Conservation (phyloP, 2,888 invertebrate genomes). For the Augiades crinisus region DNA sequence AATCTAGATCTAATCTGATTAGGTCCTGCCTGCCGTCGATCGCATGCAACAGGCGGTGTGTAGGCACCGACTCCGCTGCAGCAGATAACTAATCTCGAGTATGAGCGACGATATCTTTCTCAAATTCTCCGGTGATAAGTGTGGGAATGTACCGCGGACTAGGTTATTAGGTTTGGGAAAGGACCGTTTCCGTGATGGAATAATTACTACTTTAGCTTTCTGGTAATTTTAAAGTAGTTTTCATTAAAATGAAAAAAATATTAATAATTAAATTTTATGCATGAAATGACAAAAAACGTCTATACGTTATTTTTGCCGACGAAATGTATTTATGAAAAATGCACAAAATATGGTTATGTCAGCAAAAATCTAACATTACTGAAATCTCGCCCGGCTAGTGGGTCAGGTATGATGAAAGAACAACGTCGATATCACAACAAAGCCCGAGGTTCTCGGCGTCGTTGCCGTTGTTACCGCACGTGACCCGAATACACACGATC, state of each 20-base stretch:
- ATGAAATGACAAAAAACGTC: too few relatives aligned
- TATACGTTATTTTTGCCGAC: too few relatives aligned
- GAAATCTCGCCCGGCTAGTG: conserved; percentile 60
- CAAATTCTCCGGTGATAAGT: conserved; percentile 4
- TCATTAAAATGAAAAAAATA: too few relatives aligned
- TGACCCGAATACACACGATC: conserved; percentile 66
- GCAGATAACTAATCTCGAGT: conserved; percentile 1
- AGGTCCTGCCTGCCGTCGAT: not conserved
- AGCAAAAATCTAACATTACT: conserved; percentile 55
- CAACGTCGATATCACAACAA: conserved; percentile 74
- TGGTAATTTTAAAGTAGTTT: too few relatives aligned
- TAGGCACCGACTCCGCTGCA: not conserved
- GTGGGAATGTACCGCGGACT: not conserved
- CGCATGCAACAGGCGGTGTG: not conserved
- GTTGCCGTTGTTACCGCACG: conserved; percentile 70
- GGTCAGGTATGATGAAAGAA: conserved; percentile 75
- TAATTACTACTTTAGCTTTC: too few relatives aligned
- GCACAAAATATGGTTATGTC: conserved; percentile 53
- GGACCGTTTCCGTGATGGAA: too few relatives aligned
- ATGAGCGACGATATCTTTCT: conserved; percentile 5
- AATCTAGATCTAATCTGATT: not conserved
- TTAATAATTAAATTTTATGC: too few relatives aligned
- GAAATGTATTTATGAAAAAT: too few relatives aligned
- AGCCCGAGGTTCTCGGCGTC: conserved; percentile 68
- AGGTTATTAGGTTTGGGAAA: too few relatives aligned